Evolutionary conservation across 2,888 invertebrate genomes (phyloP), one percentile per base, ranked within the genome.

Genomic region (Brachyptera putata): DNA sequence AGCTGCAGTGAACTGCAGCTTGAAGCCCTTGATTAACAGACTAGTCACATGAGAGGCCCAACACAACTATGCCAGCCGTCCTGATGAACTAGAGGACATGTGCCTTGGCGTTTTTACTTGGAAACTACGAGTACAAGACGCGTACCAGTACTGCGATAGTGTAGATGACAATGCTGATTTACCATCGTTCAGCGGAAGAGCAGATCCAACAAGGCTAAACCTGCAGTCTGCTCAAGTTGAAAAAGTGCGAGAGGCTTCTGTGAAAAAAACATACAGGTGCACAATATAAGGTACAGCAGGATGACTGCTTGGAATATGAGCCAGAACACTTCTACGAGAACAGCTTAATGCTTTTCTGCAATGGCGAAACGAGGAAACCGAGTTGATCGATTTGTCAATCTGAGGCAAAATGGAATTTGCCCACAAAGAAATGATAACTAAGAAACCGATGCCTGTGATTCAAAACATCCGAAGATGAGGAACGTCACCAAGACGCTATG

Each of bases 31-130:
- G 48, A 13, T 64, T 65, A 5, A 9, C 14, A n/a, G 55, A 53
- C 3, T 34, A 30, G 14, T 49, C 22, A 18, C 16, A n/a, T 5
- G 53, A 61, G 4, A 67, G 67, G 5, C 49, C 1, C 26, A 69
- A 1, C 68, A 70, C 13, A 63, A 69, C 16, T 72, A 73, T 63
- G 48, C 60, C 11, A 56, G 66, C 5, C 57, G 72, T 39, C 69
- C 69, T 18, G 48, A 61, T n/a, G 21, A 50, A 4, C 57, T 71
- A n/a, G 67, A 71, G 49, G 57, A 67, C 18, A 58, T 66, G 13
- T 69, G n/a, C n/a, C n/a, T n/a, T n/a, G n/a, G n/a, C n/a, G n/a
- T n/a, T n/a, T n/a, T n/a, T n/a, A n/a, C n/a, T n/a, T n/a, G n/a
- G n/a, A n/a, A n/a, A n/a, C n/a, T n/a, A n/a, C 41, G 41, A 39